These are phyloP conservation scores for Romanogobio albipinnatus DNA, from an alignment of 2,113 vertebrate species.

Conservation along the genomic window DNA sequence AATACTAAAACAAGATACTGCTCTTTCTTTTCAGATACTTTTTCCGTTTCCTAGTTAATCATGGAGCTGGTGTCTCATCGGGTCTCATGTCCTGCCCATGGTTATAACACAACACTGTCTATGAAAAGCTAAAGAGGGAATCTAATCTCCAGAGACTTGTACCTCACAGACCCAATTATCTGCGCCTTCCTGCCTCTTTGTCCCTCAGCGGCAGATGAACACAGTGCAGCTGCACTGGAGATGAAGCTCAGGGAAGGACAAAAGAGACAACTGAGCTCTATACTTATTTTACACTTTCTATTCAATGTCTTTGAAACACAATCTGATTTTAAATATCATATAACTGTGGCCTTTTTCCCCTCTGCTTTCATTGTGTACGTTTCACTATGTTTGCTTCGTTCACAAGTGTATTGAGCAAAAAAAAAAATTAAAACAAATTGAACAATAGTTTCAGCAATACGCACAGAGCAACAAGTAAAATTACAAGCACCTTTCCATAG, in stretches of 20 bases:
- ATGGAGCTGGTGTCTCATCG: conserved; percentile 21
- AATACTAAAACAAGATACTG: too few relatives aligned
- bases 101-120: conserved; percentile 51
- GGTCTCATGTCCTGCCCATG: conserved; percentile 45
- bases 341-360: not conserved
- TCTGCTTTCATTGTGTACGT: not conserved
- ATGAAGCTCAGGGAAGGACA: conserved; percentile 37
- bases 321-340: not conserved
- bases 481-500: not conserved
- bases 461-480: not conserved
- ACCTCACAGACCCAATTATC: conserved; percentile 54
- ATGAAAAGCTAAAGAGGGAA: conserved; percentile 48
- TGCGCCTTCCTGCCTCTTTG: conserved; percentile 42
- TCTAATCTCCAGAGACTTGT: conserved; percentile 52
- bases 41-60: too few relatives aligned
- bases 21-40: too few relatives aligned
- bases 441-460: not conserved
- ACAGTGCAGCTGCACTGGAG: conserved; percentile 24
- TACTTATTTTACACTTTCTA: not conserved
- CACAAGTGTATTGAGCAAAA: not conserved
- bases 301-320: not conserved
- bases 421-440: too few relatives aligned
- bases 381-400: not conserved
- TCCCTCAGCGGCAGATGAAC: conserved; percentile 48
- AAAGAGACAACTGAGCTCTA: conserved; percentile 31